Evolutionary conservation across 2,888 invertebrate genomes (phyloP), one percentile per base, ranked within the genome.

Genomic region (Lasioglossum zephyrum): DNA sequence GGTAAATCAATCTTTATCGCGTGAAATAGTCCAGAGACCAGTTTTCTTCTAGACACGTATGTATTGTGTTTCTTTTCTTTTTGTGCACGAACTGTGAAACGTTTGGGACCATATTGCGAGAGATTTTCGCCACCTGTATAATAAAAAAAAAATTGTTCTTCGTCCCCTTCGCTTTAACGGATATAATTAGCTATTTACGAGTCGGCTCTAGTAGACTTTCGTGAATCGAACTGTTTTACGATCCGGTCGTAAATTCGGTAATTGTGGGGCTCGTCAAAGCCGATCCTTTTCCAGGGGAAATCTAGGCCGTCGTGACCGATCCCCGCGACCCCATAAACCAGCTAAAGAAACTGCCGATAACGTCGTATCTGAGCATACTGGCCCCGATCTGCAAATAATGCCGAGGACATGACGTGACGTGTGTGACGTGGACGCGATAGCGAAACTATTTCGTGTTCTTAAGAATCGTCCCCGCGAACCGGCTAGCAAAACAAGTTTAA

Each of bases 301-400:
- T 84, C 57, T 77, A 77, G 77, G 73, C 22, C 75, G 31, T 13
- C 26, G 11, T 53, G 49, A n/a, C 41, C 69, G 47, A 73, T 44
- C 26, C 72, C 57, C 39, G 80, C 85, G 80, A 85, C 73, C 73
- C 39, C 44, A 53, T 36, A 60, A 70, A 60, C 6, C 49, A 44
- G 44, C 60, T 47, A 82, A 77, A 87, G 70, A 76, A 88, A 70
- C 18, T 39, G 31, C n/a, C 49, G 74, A 85, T 79, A 88, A 77
- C 82, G 60, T 75, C 57, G 78, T 86, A 86, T 84, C 84, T 57
- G 78, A 22, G 39, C 79, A 41, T 31, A 39, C 73, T 84, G 88
- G n/a, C 82, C 88, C 60, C 80, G 77, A 89, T 88, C 85, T 83
- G 85, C 79, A 84, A 88, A 90, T 89, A 90, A 87, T 82, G 78